Conservation (phyloP, 2,113 vertebrate genomes). For the Vidua chalybeata region DNA sequence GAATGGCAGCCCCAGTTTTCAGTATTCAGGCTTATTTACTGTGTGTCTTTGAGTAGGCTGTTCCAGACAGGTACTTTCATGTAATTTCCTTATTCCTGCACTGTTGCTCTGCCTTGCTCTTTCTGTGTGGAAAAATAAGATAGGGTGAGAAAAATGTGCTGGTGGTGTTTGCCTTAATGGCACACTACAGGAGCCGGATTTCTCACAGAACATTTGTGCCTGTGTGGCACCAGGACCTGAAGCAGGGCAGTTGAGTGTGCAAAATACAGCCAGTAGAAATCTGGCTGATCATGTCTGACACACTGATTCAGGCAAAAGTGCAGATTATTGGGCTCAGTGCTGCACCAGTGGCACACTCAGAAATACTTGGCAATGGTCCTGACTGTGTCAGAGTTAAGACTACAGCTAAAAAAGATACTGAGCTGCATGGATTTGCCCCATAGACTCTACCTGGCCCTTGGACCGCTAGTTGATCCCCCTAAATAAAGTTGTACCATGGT, state of each 20-base stretch:
- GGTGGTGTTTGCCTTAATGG: neutral
- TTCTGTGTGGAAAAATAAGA: neutral
- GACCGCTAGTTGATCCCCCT: neutral
- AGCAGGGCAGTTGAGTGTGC: neutral
- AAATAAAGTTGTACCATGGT: neutral
- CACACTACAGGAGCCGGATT: neutral
- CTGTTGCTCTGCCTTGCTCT: neutral
- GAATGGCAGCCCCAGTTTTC: neutral
- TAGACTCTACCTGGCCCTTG: rapidly evolving
- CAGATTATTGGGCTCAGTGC: neutral
- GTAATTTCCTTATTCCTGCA: neutral
- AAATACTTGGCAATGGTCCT: neutral
- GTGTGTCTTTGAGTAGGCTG: neutral
- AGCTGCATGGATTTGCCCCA: neutral
- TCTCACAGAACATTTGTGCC: neutral
- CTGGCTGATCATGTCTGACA: neutral
- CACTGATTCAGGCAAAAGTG: neutral
- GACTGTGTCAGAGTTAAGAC: neutral
- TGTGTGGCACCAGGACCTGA: rapidly evolving
- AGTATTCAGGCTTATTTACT: neutral
- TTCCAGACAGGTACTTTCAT: neutral
- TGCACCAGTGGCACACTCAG: neutral
- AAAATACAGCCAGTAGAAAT: neutral
- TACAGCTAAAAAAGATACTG: neutral
- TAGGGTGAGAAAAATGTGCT: neutral